Base-by-base conservation (phyloP, 2,113 vertebrate species). In the Oxyruncus cristatus region DNA sequence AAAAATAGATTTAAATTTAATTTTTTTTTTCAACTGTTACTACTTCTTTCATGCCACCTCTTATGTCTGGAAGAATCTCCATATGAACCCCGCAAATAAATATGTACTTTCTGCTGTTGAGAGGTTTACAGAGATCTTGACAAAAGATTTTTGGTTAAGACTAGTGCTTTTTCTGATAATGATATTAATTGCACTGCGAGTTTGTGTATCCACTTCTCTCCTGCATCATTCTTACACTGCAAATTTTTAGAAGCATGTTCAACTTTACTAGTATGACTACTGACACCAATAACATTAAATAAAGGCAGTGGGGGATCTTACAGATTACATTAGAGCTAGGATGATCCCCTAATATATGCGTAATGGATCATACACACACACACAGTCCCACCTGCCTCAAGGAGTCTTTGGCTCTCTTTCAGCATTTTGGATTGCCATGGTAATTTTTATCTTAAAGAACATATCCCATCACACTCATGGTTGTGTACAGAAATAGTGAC, bases 391-490 rank as follows among this genome's bases (percentile, higher is more conserved):
- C n/a, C 11, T 72, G n/a, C 39, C 33, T 24, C 22, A 53, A 61
- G 13, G 24, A 32, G 16, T 49, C 30, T 61, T 88, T 19, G 63
- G 12, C 23, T 78, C 23, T 85, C 13, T 61, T 73, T 63, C 5
- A 3, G 15, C 12, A 20, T 55, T 95, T 75, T 79, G 19, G 6
- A 8, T 78, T 71, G 24, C 74, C 23, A 6, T 52, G n/a, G 14
- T 39, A 47, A 50, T 52, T 88, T 81, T 75, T 79, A 12, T 23
- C 14, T 42, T 19, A 35, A 78, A 58, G 28, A 71, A 17, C 9
- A 9, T 49, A 27, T 0, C 1, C 15, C 11, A 19, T 47, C n/a
- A 44, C 11, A 67, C 55, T 37, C 0, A 0, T 53, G 8, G 21
- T 20, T n/a, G 11, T 10, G 3, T n/a, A 33, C 4, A 65, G 30